phyloP scores from a whole-genome alignment of 2,797 vertebrate genomes.

The Synaphobranchus kaupii region DNA sequence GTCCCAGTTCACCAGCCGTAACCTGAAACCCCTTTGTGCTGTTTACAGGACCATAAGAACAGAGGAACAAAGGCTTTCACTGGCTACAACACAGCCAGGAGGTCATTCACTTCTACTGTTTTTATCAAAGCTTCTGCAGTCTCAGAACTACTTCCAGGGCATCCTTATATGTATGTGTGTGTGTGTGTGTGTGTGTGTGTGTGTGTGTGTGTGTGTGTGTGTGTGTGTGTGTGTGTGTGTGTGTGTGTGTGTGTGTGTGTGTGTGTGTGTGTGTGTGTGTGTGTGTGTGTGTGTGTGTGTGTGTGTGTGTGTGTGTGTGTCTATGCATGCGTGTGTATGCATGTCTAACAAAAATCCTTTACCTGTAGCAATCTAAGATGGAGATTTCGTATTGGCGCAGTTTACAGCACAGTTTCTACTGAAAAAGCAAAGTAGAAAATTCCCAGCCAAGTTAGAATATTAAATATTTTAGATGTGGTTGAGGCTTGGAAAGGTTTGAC shows the following conservation, averaged over 20 bases:
- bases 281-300: too few species aligned
- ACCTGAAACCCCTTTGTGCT: slow-evolving; percentile 54
- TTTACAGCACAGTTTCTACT: slow-evolving; percentile 23
- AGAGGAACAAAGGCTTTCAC: slow-evolving; percentile 8
- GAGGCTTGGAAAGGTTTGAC: slow-evolving; percentile 25
- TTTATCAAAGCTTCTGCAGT: not conserved
- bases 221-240: too few species aligned
- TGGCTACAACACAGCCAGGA: not conserved
- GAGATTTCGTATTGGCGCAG: not conserved
- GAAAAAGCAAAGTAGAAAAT: slow-evolving; percentile 5
- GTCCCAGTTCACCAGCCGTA: slow-evolving; percentile 69
- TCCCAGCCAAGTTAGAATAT: slow-evolving; percentile 20
- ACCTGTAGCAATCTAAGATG: not conserved
- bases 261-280: too few species aligned
- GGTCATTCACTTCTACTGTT: not conserved
- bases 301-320: too few species aligned
- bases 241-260: too few species aligned
- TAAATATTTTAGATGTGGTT: slow-evolving; percentile 39
- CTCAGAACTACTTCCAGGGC: not conserved
- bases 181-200: too few species aligned
- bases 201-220: too few species aligned
- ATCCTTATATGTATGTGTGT: too few species aligned
- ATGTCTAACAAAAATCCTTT: not conserved
- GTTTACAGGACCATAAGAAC: slow-evolving; percentile 23
- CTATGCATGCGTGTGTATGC: too few species aligned